These are phyloP conservation scores for Hozukius guyotensis DNA, from an alignment of 2,797 vertebrate species.

Conservation along the genomic window DNA sequence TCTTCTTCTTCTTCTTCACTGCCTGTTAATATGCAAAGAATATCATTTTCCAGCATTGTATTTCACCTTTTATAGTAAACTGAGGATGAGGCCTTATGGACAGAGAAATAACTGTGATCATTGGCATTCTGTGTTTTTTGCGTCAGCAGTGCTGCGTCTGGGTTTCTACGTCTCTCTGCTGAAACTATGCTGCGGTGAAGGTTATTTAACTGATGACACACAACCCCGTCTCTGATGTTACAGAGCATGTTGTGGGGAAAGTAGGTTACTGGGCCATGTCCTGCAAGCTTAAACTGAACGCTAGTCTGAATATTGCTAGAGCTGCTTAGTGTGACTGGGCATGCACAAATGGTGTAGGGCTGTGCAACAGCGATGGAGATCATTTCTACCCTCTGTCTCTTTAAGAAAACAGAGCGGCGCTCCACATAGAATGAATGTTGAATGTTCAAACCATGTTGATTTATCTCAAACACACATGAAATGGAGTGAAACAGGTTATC, in stretches of 20 bases:
- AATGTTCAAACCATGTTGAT: slow-evolving; percentile 68
- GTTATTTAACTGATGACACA: slow-evolving; percentile 84
- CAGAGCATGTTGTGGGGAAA: slow-evolving; percentile 81
- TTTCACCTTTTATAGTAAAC: slow-evolving; percentile 3
- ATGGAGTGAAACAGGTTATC: slow-evolving; percentile 53
- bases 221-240: slow-evolving; percentile 80
- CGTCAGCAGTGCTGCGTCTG: slow-evolving; percentile 5
- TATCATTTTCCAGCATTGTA: neutral
- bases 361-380: slow-evolving; percentile 20
- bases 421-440: slow-evolving; percentile 68
- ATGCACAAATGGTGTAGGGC: slow-evolving; percentile 82
- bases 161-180: slow-evolving; percentile 33
- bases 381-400: slow-evolving; percentile 65
- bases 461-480: slow-evolving; percentile 60
- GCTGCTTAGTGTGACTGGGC: slow-evolving; percentile 83
- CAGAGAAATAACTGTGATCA: slow-evolving; percentile 7
- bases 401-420: slow-evolving; percentile 74
- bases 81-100: neutral
- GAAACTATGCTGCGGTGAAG: slow-evolving; percentile 61
- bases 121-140: slow-evolving; percentile 14
- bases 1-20: neutral
- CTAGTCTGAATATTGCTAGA: slow-evolving; percentile 81
- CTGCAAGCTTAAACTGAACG: slow-evolving; percentile 84
- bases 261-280: slow-evolving; percentile 88
- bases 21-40: neutral